Percentiles rank a stretch among this genome's conserved stretches.
Evolutionary conservation across 2,113 vertebrate species (phyloP).

Genomic region (Galeopterus variegatus): DNA sequence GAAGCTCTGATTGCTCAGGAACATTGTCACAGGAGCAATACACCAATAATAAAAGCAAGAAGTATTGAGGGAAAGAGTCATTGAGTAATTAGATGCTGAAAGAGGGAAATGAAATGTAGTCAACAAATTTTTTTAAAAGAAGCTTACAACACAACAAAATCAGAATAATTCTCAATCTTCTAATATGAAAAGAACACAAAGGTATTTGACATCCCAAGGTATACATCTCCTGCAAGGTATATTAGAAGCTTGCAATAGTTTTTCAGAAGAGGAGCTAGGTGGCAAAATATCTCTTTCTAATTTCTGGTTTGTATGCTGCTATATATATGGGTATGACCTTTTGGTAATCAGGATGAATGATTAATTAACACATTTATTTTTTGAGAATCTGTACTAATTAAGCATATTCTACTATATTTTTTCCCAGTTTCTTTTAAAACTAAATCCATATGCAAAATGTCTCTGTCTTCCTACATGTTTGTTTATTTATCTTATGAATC

Average conservation of each 20-base stretch:
- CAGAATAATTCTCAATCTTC: conserved; percentile 28
- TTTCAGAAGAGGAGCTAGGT: conserved; percentile 36
- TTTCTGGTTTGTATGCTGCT: conserved; percentile 63
- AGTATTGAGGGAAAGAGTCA: conserved; percentile 30
- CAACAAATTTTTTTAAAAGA: not conserved
- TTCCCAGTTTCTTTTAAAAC: conserved; percentile 67
- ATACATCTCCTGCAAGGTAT: conserved; percentile 1
- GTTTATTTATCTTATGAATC: conserved; percentile 75
- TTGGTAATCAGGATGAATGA: conserved; percentile 74
- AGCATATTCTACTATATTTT: conserved; percentile 67
- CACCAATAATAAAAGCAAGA: conserved; percentile 24
- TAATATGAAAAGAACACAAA: conserved; percentile 2
- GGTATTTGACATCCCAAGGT: not conserved
- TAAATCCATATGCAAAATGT: conserved; percentile 82
- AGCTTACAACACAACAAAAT: not conserved
- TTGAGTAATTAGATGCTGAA: conserved; percentile 54
- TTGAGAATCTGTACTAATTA: conserved; percentile 75
- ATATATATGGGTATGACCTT: conserved; percentile 60
- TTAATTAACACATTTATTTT: conserved; percentile 80
- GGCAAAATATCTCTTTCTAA: conserved; percentile 65
- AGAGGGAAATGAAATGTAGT: conserved; percentile 28
- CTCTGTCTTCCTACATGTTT: conserved; percentile 78
- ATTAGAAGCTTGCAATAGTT: conserved; percentile 27
- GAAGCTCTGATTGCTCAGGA: conserved; percentile 56
- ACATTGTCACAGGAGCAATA: not conserved